These are phyloP conservation scores for Cyclargus thomasi DNA, from an alignment of 1,140 invertebrate species.

Conservation along the genomic window DNA sequence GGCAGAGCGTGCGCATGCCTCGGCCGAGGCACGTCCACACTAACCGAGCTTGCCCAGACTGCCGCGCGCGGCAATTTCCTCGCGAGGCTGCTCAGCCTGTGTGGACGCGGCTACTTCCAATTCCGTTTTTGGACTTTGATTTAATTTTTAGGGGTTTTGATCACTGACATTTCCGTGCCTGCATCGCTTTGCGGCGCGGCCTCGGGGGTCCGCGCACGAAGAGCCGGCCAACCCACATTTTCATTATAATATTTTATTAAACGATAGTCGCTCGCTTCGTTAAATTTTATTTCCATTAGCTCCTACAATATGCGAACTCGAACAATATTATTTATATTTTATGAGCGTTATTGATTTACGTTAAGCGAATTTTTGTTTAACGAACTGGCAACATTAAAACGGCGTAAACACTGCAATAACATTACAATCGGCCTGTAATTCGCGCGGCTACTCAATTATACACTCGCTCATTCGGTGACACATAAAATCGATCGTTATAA, in stretches of 20 bases:
- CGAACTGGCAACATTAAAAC: slow-evolving; percentile 35
- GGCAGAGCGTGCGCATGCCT: too few relatives aligned
- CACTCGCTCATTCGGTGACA: slow-evolving; percentile 20
- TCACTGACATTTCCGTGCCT: slow-evolving; percentile 58
- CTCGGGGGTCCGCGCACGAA: slow-evolving; percentile 32
- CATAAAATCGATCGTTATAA: not conserved
- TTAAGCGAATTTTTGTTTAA: slow-evolving; percentile 39
- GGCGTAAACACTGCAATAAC: slow-evolving; percentile 14
- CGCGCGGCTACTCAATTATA: slow-evolving; percentile 27
- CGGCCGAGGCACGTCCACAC: too few relatives aligned
- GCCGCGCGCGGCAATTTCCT: too few relatives aligned
- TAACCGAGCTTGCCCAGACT: too few relatives aligned
- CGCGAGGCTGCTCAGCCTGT: too few relatives aligned
- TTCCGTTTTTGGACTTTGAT: slow-evolving; percentile 42
- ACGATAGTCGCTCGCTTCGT: slow-evolving; percentile 40
- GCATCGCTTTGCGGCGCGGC: slow-evolving; percentile 42
- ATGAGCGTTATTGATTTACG: slow-evolving; percentile 42
- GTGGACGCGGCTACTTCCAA: too few relatives aligned
- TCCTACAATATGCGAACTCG: slow-evolving; percentile 39
- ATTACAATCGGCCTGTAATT: slow-evolving; percentile 23
- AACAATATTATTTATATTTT: slow-evolving; percentile 49
- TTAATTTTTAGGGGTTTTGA: slow-evolving; percentile 52
- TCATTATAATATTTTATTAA: slow-evolving; percentile 54
- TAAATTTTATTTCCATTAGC: slow-evolving; percentile 47
- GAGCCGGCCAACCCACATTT: slow-evolving; percentile 34